Evolutionary conservation across 2,888 invertebrate genomes (phyloP).

Genomic region (Cosmorhoe ocellata): DNA sequence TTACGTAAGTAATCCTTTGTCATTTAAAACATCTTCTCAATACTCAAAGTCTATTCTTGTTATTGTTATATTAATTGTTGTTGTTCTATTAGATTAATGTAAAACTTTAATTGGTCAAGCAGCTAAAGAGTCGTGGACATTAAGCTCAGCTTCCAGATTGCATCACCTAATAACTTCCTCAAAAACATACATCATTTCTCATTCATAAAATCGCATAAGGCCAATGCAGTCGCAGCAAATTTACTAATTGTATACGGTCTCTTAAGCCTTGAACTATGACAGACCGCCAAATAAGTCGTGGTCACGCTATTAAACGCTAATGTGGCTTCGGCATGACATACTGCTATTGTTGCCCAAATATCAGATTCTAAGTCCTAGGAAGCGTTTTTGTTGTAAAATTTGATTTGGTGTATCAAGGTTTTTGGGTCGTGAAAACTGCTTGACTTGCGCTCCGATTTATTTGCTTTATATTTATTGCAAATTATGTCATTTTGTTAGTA

Average conservation of each 20-base stretch:
- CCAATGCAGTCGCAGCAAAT: neutral
- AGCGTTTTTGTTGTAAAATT: conserved; percentile 40
- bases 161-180: too few relatives aligned
- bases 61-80: too few relatives aligned
- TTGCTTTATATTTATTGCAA: too few relatives aligned
- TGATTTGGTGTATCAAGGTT: conserved; percentile 45
- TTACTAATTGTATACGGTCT: conserved; percentile 40
- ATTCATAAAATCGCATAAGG: conserved; percentile 5
- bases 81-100: too few relatives aligned
- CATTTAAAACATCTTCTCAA: too few relatives aligned
- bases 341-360: conserved; percentile 52
- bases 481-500: too few relatives aligned
- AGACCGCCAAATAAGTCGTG: conserved; percentile 56
- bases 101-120: neutral
- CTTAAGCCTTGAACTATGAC: conserved; percentile 70
- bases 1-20: too few relatives aligned
- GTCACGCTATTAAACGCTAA: conserved; percentile 62
- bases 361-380: conserved; percentile 45
- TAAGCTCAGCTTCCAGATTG: too few relatives aligned
- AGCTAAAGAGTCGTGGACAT: neutral
- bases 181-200: neutral
- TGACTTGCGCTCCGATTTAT: too few relatives aligned
- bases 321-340: conserved; percentile 58
- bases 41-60: too few relatives aligned
- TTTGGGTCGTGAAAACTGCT: too few relatives aligned